Conservation (phyloP, 2,113 vertebrate species). For the Notiomystis cincta region DNA sequence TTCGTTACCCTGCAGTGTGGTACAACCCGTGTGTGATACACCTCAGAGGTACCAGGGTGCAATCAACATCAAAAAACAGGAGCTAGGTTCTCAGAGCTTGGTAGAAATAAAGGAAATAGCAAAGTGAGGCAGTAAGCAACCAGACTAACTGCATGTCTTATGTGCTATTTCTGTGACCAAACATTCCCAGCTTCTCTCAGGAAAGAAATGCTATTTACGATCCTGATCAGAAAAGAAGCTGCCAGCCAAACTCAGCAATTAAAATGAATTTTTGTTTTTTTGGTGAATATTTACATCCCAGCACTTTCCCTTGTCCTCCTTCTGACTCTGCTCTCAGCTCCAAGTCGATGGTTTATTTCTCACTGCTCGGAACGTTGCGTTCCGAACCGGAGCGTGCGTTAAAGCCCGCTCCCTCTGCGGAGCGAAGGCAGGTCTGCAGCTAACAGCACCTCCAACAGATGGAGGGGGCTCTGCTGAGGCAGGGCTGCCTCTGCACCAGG, state of each 20-base stretch:
- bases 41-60: background rate
- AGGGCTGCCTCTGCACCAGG: background rate
- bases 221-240: background rate
- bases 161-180: background rate
- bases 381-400: background rate
- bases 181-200: background rate
- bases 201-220: background rate
- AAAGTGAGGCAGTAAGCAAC: background rate
- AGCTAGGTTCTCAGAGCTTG: background rate
- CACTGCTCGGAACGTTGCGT: background rate
- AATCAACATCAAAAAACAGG: background rate
- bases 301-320: background rate
- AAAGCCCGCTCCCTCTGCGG: background rate
- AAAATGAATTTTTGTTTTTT: background rate
- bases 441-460: background rate
- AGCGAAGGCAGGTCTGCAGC: background rate
- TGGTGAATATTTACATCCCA: background rate
- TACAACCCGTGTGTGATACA: fast-evolving
- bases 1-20: background rate
- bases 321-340: background rate
- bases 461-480: background rate
- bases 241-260: background rate
- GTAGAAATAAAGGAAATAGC: background rate
- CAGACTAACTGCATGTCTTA: background rate
- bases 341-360: background rate